These are phyloP conservation scores for Lasioglossum marginatum DNA, from an alignment of 2,888 invertebrate genomes.

Conservation along the genomic window DNA sequence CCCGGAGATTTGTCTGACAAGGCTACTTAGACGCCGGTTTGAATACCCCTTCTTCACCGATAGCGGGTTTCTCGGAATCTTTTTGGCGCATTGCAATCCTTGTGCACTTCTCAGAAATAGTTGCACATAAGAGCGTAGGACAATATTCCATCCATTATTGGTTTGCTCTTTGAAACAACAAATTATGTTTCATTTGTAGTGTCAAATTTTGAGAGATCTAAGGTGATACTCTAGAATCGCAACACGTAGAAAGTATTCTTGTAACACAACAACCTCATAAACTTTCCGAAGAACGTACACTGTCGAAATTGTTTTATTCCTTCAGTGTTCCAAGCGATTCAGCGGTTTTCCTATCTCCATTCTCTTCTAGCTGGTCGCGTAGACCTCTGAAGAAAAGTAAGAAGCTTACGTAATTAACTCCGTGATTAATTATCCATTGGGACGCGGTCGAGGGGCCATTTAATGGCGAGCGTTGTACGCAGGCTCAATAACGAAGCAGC, in stretches of 20 bases:
- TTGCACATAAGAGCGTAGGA: no score
- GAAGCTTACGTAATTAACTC: conserved; percentile 8
- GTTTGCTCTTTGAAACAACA: no score
- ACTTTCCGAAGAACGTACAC: background rate
- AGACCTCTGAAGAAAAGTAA: background rate
- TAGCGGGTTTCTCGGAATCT: background rate
- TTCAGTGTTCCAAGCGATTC: background rate
- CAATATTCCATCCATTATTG: no score
- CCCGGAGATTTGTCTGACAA: background rate
- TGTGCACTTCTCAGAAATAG: no score
- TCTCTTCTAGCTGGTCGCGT: background rate
- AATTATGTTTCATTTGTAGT: no score
- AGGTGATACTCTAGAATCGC: background rate
- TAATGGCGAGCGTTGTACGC: background rate
- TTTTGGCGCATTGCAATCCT: background rate
- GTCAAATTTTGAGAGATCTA: no score
- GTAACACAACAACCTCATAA: background rate
- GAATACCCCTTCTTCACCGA: background rate
- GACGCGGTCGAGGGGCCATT: background rate
- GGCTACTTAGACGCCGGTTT: background rate
- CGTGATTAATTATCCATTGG: conserved; percentile 4
- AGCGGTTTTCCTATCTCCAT: background rate
- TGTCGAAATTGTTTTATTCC: background rate
- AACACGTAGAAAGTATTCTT: background rate
- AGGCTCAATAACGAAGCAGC: conserved; percentile 1